Percentiles rank a stretch among this genome's conserved stretches.
Evolutionary conservation across 2,113 vertebrate species (phyloP).

Genomic region (Gavialis gangeticus): DNA sequence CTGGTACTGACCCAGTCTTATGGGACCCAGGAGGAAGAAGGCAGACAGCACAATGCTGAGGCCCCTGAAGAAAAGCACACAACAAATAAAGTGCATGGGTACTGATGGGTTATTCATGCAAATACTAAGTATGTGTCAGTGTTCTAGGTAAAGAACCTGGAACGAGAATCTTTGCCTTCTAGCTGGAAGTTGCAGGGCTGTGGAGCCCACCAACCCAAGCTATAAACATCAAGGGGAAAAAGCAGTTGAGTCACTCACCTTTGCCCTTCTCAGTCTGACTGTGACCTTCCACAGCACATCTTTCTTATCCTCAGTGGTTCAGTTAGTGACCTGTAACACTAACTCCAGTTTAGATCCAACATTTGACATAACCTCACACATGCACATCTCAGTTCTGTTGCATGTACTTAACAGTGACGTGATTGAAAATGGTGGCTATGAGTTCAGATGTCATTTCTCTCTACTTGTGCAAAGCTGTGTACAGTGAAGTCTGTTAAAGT

Average conservation of each 20-base stretch:
- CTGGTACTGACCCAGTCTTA: background rate
- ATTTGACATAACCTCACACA: slow-evolving; percentile 25
- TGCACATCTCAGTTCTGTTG: background rate
- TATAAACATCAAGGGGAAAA: no score
- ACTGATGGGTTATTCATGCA: background rate
- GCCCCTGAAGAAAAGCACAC: background rate
- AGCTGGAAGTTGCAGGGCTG: no score
- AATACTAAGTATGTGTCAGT: background rate
- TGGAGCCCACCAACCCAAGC: no score
- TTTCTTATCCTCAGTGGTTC: background rate
- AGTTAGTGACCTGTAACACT: background rate
- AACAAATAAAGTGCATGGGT: no score
- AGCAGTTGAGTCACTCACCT: background rate
- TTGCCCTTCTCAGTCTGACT: background rate
- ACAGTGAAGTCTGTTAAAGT: fast-evolving
- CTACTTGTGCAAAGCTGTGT: background rate
- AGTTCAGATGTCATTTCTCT: background rate
- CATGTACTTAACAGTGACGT: slow-evolving; percentile 10
- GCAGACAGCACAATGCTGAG: background rate
- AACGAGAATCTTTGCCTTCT: fast-evolving
- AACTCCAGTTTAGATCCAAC: slow-evolving; percentile 36
- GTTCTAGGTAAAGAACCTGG: background rate
- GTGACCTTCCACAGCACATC: background rate
- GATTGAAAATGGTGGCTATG: background rate
- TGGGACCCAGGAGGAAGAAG: background rate